A percentile compares a stretch with the other conserved stretches of the same genome.
phyloP scores from a whole-genome alignment of 2,797 vertebrate species.

The Tympanoctomys barrerae region DNA sequence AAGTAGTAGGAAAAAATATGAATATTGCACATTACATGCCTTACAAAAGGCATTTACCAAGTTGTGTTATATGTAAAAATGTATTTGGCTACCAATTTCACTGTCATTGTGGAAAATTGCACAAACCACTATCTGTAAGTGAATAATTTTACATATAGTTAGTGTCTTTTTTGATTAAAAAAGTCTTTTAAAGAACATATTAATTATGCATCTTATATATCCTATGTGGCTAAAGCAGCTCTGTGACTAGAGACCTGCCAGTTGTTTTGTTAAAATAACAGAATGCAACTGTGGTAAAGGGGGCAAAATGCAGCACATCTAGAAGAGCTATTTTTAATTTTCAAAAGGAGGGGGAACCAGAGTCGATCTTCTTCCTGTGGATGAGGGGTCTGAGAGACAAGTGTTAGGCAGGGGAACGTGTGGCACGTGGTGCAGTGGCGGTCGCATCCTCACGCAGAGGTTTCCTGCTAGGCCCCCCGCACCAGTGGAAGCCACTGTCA shows the following conservation, averaged over 20 bases:
- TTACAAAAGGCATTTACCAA: slow-evolving; percentile 65
- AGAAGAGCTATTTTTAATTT: slow-evolving; percentile 52
- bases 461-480: background rate
- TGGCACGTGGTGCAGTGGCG: background rate
- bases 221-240: slow-evolving; percentile 62
- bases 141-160: slow-evolving; percentile 81
- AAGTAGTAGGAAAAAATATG: slow-evolving; percentile 9
- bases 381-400: background rate
- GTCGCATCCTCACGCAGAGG: background rate
- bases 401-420: background rate
- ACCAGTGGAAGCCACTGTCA: background rate
- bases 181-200: slow-evolving; percentile 79
- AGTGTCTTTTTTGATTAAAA: slow-evolving; percentile 81
- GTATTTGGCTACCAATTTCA: slow-evolving; percentile 69
- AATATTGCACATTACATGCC: background rate
- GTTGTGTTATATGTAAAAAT: slow-evolving; percentile 71
- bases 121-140: slow-evolving; percentile 44
- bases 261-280: slow-evolving; percentile 71
- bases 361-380: slow-evolving; percentile 26
- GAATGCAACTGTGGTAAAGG: slow-evolving; percentile 52
- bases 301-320: background rate
- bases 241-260: slow-evolving; percentile 72
- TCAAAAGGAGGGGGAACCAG: background rate
- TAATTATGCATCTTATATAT: slow-evolving; percentile 64
- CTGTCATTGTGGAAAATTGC: slow-evolving; percentile 73